phyloP scores from a whole-genome alignment of 2,888 invertebrate genomes.

The Acleris literana region DNA sequence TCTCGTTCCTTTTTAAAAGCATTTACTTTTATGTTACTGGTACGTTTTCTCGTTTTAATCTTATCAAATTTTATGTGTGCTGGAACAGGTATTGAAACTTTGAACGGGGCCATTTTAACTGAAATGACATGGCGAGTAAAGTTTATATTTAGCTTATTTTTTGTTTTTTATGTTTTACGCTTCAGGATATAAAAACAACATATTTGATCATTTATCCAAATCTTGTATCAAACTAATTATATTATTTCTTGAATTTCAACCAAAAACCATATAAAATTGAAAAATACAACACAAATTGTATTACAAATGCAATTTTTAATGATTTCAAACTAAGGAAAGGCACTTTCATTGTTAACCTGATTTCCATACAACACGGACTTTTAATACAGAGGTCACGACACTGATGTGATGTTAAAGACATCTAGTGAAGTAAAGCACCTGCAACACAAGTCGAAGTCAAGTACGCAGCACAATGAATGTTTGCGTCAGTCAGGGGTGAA shows the following conservation, averaged over 20 bases:
- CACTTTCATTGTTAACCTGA: no score
- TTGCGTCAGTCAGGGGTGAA: conserved; percentile 83
- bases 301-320: no score
- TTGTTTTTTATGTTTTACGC: background rate
- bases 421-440: conserved; percentile 56
- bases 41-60: conserved; percentile 58
- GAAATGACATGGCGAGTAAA: conserved; percentile 5
- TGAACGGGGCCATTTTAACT: conserved; percentile 43
- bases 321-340: no score
- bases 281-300: no score
- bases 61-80: conserved; percentile 57
- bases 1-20: conserved; percentile 32
- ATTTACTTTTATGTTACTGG: conserved; percentile 40
- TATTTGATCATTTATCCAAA: background rate
- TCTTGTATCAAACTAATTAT: no score
- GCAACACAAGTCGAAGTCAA: conserved; percentile 54
- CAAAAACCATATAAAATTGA: no score
- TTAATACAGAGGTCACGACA: no score
- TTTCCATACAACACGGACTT: no score
- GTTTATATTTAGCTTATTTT: conserved; percentile 14
- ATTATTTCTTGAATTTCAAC: no score
- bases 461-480: conserved; percentile 78
- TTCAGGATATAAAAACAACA: background rate
- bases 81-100: conserved; percentile 48
- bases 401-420: no score